These are phyloP conservation scores for Clusia tigrina DNA, from an alignment of 2,888 invertebrate genomes.

Conservation along the genomic window DNA sequence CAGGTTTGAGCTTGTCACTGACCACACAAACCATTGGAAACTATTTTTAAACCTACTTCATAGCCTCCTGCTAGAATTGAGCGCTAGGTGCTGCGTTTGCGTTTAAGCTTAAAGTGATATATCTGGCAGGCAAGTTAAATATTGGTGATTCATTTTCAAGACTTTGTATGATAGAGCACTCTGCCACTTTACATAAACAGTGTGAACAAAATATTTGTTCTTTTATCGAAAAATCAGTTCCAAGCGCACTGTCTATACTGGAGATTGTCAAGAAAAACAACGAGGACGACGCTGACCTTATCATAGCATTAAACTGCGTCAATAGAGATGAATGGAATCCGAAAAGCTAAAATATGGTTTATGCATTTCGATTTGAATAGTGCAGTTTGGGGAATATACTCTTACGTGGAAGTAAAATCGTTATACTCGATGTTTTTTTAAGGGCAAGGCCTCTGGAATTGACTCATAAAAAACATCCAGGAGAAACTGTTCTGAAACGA, in stretches of 20 bases:
- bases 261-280: slow-evolving; percentile 24
- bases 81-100: not conserved
- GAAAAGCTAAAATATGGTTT: slow-evolving; percentile 19
- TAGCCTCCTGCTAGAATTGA: too few species aligned
- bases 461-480: too few species aligned
- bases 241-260: slow-evolving; percentile 22
- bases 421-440: slow-evolving; percentile 23
- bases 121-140: slow-evolving; percentile 27
- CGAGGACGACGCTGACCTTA: slow-evolving; percentile 23
- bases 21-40: too few species aligned
- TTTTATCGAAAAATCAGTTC: slow-evolving; percentile 24
- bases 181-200: slow-evolving; percentile 18
- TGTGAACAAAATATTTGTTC: slow-evolving; percentile 22
- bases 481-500: slow-evolving; percentile 16
- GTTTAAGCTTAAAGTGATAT: slow-evolving; percentile 27
- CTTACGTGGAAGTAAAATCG: slow-evolving; percentile 25
- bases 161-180: slow-evolving; percentile 18
- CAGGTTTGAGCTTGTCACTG: too few species aligned
- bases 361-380: slow-evolving; percentile 28
- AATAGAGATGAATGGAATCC: slow-evolving; percentile 23
- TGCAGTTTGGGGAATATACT: slow-evolving; percentile 27
- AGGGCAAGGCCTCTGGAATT: too few species aligned
- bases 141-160: slow-evolving; percentile 26
- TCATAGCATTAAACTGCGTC: slow-evolving; percentile 15
- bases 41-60: too few species aligned